Base-by-base conservation (phyloP, 2,113 vertebrate species). In the Protomyctophum bolini region DNA sequence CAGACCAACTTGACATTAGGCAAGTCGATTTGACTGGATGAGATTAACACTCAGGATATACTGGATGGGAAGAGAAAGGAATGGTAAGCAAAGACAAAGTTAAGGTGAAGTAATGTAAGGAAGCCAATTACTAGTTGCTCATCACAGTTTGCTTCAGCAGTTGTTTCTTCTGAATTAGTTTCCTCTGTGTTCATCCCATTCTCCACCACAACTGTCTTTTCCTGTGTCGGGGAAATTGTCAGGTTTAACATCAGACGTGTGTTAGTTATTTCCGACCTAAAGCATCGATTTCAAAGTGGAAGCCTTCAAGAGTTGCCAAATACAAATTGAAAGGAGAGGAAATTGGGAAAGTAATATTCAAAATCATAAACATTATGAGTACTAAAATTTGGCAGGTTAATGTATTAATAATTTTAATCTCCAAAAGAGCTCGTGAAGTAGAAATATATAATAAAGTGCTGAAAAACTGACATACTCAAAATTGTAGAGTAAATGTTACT, bases 41-140 rank as follows among this genome's bases (percentile, higher is more conserved):
- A 48, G 41, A 62, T n/a, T 79, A 48, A 21, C 7, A 14, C 21
- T 57, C 60, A 14, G 47, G 33, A 49, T 55, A 52, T 0, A 63
- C 49, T 54, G 58, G 14, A 49, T 59, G 51, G 28, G 70, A 66
- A 41, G 52, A 55, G 64, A 60, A 73, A 64, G 61, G 64, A 28
- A 52, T 0, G 0, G 45, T n/a, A 9, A 71, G 51, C 63, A 33
- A 57, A 73, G 68, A 81, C 12, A 15, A 54, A 72, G 41, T 33
- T 57, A 66, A 21, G 9, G 12, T 14, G 21, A 62, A 48, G 8
- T 6, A 45, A 75, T 29, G 29, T 54, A 71, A 69, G 2, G n/a
- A 66, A 58, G 70, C 12, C 62, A 72, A 6, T 92, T 94, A 93
- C 91, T 92, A 73, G 77, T 75, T 82, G 70, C 21, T 75, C 63